Evolutionary conservation across 2,113 vertebrate species (phyloP).

Genomic region (Aegotheles bennettii): DNA sequence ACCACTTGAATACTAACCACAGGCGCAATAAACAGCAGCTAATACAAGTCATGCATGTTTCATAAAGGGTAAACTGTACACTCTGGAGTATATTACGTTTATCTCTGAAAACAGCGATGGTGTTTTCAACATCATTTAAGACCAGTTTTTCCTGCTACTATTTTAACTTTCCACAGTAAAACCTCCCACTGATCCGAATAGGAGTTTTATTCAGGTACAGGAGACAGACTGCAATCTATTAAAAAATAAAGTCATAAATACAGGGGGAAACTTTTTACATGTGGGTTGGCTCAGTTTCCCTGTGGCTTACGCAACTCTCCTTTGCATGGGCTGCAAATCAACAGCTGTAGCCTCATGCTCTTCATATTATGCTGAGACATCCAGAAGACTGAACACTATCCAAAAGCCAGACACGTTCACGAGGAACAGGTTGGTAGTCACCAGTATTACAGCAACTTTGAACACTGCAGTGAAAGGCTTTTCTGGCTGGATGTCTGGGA

Average conservation of each 20-base stretch:
- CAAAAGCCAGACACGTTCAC: rapidly evolving
- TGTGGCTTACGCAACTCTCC: background rate
- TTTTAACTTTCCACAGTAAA: background rate
- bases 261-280: background rate
- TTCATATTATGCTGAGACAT: background rate
- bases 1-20: background rate
- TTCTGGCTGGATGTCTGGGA: background rate
- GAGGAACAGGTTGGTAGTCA: background rate
- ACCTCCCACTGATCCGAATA: background rate
- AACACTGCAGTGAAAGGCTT: background rate
- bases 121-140: background rate
- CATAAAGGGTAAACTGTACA: slow-evolving; percentile 15
- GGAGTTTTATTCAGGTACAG: background rate
- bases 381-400: background rate
- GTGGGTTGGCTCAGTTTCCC: background rate
- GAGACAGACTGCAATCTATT: background rate
- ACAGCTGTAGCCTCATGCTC: background rate
- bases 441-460: rapidly evolving
- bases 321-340: background rate
- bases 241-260: background rate
- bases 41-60: slow-evolving; percentile 49
- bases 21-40: background rate
- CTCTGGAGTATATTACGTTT: background rate
- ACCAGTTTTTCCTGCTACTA: background rate
- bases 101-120: background rate